Conservation (phyloP, 2,888 invertebrate species). For the Rhingia rostrata region DNA sequence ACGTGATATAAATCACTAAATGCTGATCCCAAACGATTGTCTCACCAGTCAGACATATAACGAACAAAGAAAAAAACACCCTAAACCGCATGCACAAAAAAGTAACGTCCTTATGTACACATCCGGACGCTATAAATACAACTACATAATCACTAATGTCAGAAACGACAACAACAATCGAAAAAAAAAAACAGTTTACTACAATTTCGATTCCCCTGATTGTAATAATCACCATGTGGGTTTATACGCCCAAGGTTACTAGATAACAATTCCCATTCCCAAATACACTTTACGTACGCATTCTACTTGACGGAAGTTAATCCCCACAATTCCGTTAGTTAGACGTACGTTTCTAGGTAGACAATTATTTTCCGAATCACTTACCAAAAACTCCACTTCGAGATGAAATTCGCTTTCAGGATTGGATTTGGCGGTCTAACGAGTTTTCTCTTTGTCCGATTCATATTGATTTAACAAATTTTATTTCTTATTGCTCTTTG, state of each 20-base stretch:
- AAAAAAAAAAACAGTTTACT: neutral
- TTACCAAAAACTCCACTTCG: constrained; percentile 88
- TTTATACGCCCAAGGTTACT: constrained; percentile 1
- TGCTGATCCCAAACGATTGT: constrained; percentile 1
- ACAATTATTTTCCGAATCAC: constrained; percentile 77
- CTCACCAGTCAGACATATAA: constrained; percentile 6
- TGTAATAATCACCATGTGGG: constrained; percentile 2
- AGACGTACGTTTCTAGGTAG: neutral
- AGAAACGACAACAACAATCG: neutral
- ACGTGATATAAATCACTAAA: constrained; percentile 40
- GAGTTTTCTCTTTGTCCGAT: constrained; percentile 83
- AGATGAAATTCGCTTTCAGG: constrained; percentile 86
- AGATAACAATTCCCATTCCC: neutral
- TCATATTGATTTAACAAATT: constrained; percentile 77
- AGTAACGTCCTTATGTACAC: too few species aligned
- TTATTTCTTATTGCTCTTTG: constrained; percentile 22
- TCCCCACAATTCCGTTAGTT: constrained; percentile 17
- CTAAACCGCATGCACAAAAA: neutral
- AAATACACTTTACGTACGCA: neutral
- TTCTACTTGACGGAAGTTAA: neutral
- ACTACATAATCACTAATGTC: neutral
- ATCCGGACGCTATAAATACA: neutral
- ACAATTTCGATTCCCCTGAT: constrained; percentile 5
- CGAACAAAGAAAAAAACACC: neutral
- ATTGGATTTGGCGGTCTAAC: constrained; percentile 86